Evolutionary conservation across 2,797 vertebrate genomes (phyloP), one percentile per base, ranked within the genome.

Genomic region (Tachyglossus aculeatus): DNA sequence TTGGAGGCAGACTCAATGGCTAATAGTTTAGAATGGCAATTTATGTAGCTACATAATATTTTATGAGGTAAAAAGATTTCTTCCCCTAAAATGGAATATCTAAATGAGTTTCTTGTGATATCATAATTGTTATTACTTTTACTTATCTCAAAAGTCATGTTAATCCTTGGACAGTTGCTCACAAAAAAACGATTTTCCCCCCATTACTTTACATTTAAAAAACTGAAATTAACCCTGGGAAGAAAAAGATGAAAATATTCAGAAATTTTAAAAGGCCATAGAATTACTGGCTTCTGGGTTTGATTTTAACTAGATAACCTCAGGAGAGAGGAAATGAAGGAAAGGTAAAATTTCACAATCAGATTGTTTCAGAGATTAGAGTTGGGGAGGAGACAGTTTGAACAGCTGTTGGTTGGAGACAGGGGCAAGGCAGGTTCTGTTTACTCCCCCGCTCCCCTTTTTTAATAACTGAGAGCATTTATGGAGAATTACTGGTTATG

Each of bases 1-100:
- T 50, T 24, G 55, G 31, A 3, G 39, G n/a, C 4, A 15, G 14
- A 45, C 7, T 43, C 38, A 59, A 69, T 4, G 2, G 13, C 55
- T 76, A 44, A 51, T n/a, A 72, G 9, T 62, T 57, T 53, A 71
- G 36, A 51, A 67, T 67, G 21, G 37, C 57, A 59, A 6, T 6
- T 70, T 5, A 22, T 1, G 0, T 21, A 21, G 1, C 0, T 40
- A n/a, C 0, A 2, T 44, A 3, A 37, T 53, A 56, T 56, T 43
- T 16, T 15, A 22, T 34, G n/a, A 21, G 34, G n/a, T 32, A 41
- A 25, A 47, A 36, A 60, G 15, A 52, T 57, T 29, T 6, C 8
- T 33, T 56, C 11, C 25, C 22, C 8, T 24, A 5, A 25, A 57
- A 56, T 56, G 34, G 34, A 50, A 50, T 16, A 41, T 41, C 21